phyloP scores from a whole-genome alignment of 2,888 invertebrate species.

The Tipula helvola region DNA sequence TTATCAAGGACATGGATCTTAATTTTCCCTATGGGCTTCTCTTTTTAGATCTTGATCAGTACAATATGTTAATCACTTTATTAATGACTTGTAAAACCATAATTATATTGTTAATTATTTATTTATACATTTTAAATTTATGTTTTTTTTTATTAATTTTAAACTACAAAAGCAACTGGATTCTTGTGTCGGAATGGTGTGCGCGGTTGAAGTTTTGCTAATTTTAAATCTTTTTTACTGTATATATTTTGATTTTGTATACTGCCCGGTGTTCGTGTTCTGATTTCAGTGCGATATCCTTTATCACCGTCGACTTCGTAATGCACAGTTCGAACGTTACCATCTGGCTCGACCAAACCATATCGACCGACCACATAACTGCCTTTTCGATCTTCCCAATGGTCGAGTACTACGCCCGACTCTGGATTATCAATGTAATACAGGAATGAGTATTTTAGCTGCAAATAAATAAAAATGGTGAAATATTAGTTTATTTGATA shows the following conservation, averaged over 20 bases:
- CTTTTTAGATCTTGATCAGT: neutral
- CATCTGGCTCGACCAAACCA: conserved; percentile 28
- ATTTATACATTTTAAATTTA: neutral
- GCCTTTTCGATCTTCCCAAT: conserved; percentile 27
- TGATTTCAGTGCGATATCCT: conserved; percentile 26
- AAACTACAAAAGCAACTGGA: conserved; percentile 25
- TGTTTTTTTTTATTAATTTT: neutral
- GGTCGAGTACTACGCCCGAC: conserved; percentile 26
- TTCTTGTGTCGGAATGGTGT: conserved; percentile 22
- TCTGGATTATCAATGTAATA: conserved; percentile 27
- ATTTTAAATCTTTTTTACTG: conserved; percentile 13
- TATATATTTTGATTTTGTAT: conserved; percentile 6
- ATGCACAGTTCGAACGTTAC: conserved; percentile 28
- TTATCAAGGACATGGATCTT: neutral
- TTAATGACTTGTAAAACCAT: neutral
- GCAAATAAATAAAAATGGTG: conserved; percentile 10
- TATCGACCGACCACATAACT: conserved; percentile 26
- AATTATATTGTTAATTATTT: neutral
- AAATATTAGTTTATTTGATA: no score
- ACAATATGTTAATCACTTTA: neutral
- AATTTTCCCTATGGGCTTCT: neutral
- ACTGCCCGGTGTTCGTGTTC: conserved; percentile 24
- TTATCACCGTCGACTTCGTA: conserved; percentile 26
- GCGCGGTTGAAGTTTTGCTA: conserved; percentile 22
- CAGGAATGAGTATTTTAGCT: conserved; percentile 27